Evolutionary conservation across 2,113 vertebrate species (phyloP), one percentile per base, ranked within the genome.

Genomic region (Callospermophilus lateralis): DNA sequence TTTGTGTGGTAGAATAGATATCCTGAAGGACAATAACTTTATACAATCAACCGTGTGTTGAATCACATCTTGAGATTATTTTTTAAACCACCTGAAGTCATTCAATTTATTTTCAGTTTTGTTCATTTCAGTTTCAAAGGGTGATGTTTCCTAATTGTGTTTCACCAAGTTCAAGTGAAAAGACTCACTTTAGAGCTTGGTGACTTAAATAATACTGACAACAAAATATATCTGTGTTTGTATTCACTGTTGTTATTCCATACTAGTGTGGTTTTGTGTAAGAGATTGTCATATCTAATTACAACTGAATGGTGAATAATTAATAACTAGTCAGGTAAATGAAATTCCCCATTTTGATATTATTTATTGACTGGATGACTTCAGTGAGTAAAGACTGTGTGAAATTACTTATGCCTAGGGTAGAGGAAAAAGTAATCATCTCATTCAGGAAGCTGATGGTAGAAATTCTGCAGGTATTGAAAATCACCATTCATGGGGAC

Each of bases 401-500:
- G 28, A 63, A 89, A 13, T 6, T n/a, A 24, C 16, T 19, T 34
- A 8, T 51, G 51, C 42, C 39, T 55, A 74, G 32, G 8, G 10
- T 42, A 19, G 24, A 48, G 16, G 7, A 0, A 42, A 58, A 8
- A 70, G 17, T 77, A 32, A n/a, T 70, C 45, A 10, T 7, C 48
- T 12, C 15, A 55, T 78, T 93, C 39, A 32, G 26, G 30, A 94
- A 89, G 73, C 12, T 42, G 11, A 72, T 78, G 28, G 63, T 39
- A 32, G 28, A 22, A 58, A 48, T 83, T 81, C 48, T 8, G 12
- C 20, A 39, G 1, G 30, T 26, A 28, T 12, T 48, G 80, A 28
- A 48, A 30, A 9, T 8, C 42, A 13, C 37, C 4, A 51, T 61
- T 11, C 34, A n/a, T 0, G 15, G 6, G 1, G 81, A 32, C 1